Evolutionary conservation across 2,113 vertebrate species (phyloP), one percentile per base, ranked within the genome.

Genomic region (Saccopteryx bilineata): DNA sequence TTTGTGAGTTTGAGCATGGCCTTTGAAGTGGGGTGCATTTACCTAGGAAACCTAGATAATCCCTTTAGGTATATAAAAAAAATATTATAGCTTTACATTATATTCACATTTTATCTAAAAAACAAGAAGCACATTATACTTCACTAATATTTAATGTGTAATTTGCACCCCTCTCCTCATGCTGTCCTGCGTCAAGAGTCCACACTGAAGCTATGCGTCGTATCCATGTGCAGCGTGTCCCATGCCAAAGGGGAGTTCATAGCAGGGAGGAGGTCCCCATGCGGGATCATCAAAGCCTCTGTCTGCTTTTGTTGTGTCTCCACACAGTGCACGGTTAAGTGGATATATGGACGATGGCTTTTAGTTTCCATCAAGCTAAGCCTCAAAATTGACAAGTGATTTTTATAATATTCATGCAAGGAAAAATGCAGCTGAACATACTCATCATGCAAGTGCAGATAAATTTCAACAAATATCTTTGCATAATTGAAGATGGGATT

Each of bases 381-480:
- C 54, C 66, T 83, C 31, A 85, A 85, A 78, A 93, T 31, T 83
- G 46, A 87, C 14, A 86, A 82, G 12, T 86, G 82, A 91, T 24
- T 96, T 96, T 95, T 56, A 26, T 61, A 92, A 79, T 63, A 50
- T 86, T 91, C 60, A 31, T 58, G 17, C 65, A 88, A 96, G 94
- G 68, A 91, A 94, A 94, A 96, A 91, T 82, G n/a, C 56, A 93
- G 52, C 56, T 91, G 61, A 93, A 92, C 19, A 56, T 87, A 87
- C 28, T 93, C 65, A 85, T 63, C 28, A 23, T 52, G 33, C 56
- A 95, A 96, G 68, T 87, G 10, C n/a, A 87, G 92, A 31, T 92
- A 33, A 94, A 95, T 94, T 88, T 96, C 79, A 87, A 74, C 6
- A 74, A 90, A 96, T 79, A 75, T 50, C 46, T 91, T 96, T 87